Conservation (phyloP, 2,888 invertebrate species). For the Cabera pusaria region DNA sequence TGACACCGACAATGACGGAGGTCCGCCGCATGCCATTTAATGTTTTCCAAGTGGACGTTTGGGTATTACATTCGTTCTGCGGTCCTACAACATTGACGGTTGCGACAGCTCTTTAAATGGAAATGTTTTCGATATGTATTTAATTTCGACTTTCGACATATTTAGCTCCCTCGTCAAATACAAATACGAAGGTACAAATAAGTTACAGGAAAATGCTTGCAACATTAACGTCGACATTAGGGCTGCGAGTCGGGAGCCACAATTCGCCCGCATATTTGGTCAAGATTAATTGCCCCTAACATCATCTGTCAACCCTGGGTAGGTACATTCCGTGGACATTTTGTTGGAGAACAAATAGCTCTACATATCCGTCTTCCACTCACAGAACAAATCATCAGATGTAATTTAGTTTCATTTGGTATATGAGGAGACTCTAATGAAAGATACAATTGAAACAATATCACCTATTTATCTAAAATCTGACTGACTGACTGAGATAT, state of each 20-base stretch:
- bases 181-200: background rate
- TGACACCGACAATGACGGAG: conserved; percentile 50
- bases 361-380: conserved; percentile 48
- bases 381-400: too few relatives aligned
- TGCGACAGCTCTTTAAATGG: conserved; percentile 23
- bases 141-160: conserved; percentile 17
- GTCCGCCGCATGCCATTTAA: conserved; percentile 50
- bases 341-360: conserved; percentile 69
- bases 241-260: conserved; percentile 53
- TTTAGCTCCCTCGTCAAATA: background rate
- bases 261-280: conserved; percentile 76
- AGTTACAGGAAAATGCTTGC: conserved; percentile 24
- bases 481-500: too few relatives aligned
- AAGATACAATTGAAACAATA: too few relatives aligned
- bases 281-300: conserved; percentile 78
- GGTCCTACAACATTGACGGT: conserved; percentile 21
- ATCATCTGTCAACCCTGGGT: conserved; percentile 74
- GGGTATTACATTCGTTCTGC: conserved; percentile 35
- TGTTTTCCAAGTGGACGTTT: conserved; percentile 44
- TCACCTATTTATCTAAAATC: too few relatives aligned
- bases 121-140: conserved; percentile 15
- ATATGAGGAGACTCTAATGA: too few relatives aligned
- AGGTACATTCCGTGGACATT: conserved; percentile 65
- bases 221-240: conserved; percentile 59
- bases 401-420: too few relatives aligned